These are phyloP conservation scores for Sebastes miniatus DNA, from an alignment of 2,797 vertebrate genomes.

Conservation along the genomic window DNA sequence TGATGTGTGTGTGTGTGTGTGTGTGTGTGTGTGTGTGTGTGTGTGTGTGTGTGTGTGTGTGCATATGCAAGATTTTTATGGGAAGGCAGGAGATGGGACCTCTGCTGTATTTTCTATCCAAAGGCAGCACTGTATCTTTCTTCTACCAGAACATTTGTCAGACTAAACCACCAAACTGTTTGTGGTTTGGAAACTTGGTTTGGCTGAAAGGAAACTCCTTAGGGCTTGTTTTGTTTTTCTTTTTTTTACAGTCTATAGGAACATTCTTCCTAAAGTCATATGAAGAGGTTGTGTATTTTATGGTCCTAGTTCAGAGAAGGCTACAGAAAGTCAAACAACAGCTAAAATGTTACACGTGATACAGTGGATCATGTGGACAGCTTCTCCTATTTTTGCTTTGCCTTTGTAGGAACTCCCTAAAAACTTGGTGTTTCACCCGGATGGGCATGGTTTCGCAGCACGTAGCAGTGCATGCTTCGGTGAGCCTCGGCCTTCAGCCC, in stretches of 20 bases:
- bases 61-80: slow-evolving; percentile 61
- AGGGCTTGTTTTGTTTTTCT: slow-evolving; percentile 61
- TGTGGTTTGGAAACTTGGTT: slow-evolving; percentile 78
- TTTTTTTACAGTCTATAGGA: slow-evolving; percentile 47
- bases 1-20: slow-evolving; percentile 23
- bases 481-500: too few species aligned
- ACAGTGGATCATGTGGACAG: not conserved
- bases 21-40: not conserved
- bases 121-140: slow-evolving; percentile 66
- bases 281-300: slow-evolving; percentile 14
- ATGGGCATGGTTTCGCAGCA: too few species aligned
- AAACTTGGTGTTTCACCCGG: too few species aligned
- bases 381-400: not conserved
- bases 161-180: slow-evolving; percentile 71
- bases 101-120: slow-evolving; percentile 62
- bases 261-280: slow-evolving; percentile 53
- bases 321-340: slow-evolving; percentile 3
- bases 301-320: not conserved
- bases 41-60: slow-evolving; percentile 21
- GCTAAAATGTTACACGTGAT: not conserved
- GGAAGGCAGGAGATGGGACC: slow-evolving; percentile 55
- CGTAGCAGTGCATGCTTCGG: too few species aligned
- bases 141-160: slow-evolving; percentile 78
- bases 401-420: not conserved
- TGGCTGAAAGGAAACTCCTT: slow-evolving; percentile 73